Conservation (phyloP, 1,140 invertebrate genomes). For the Aphelenchoides fujianensis region DNA sequence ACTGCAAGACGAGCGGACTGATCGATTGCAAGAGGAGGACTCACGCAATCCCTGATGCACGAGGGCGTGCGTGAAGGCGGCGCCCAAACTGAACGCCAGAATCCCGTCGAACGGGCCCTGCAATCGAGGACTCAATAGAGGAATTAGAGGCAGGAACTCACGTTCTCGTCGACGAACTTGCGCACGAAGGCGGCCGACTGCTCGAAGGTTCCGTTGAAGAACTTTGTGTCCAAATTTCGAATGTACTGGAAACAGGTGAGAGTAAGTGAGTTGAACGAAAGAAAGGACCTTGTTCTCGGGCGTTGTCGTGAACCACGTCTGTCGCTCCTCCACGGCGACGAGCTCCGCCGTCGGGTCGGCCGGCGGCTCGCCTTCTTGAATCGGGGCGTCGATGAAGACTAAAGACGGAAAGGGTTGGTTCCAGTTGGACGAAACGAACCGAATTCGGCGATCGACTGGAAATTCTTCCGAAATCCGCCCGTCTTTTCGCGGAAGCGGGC, state of each 20-base stretch:
- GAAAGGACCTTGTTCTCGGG: constrained; percentile 73
- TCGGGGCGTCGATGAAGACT: constrained; percentile 26
- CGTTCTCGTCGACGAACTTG: constrained; percentile 18
- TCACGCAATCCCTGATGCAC: background rate
- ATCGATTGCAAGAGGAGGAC: background rate
- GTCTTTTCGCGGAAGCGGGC: constrained; percentile 73
- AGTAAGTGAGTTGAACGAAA: too few relatives aligned
- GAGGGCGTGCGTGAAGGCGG: constrained; percentile 15
- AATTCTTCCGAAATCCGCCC: constrained; percentile 74
- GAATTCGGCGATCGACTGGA: constrained; percentile 71
- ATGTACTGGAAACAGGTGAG: too few relatives aligned
- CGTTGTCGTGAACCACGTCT: constrained; percentile 64
- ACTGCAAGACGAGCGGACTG: background rate
- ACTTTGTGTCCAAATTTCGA: constrained; percentile 73
- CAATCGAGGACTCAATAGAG: background rate
- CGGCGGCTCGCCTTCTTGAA: constrained; percentile 28
- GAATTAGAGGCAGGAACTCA: constrained; percentile 10
- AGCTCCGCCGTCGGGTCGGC: too few relatives aligned
- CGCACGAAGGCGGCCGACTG: constrained; percentile 67
- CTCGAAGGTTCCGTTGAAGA: constrained; percentile 76
- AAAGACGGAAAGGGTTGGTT: constrained; percentile 17
- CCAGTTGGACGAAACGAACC: constrained; percentile 61
- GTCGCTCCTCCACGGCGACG: background rate
- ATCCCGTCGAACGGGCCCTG: constrained; percentile 20
- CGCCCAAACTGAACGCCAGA: constrained; percentile 11